A percentile compares a stretch with the other conserved stretches of the same genome.
Conservation (phyloP, 2,888 invertebrate genomes). For the Encarsia formosa region DNA sequence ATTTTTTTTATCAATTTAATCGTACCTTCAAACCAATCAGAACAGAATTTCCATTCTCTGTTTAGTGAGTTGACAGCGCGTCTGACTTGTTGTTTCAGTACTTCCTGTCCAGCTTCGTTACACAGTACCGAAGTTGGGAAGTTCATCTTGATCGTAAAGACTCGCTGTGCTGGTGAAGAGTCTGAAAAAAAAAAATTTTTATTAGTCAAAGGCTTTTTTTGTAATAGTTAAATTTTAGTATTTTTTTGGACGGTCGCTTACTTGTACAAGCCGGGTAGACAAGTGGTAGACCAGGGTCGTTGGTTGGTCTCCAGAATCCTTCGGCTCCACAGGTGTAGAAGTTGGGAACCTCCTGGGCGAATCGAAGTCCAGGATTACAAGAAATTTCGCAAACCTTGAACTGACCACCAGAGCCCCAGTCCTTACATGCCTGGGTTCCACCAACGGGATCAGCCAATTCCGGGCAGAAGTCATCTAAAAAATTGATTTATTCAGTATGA, state of each 20-base stretch:
- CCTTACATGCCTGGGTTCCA: constrained; percentile 86
- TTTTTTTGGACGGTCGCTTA: constrained; percentile 50
- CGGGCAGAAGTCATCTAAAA: constrained; percentile 86
- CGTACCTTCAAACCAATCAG: constrained; percentile 78
- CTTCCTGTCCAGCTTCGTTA: constrained; percentile 91
- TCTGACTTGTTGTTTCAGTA: constrained; percentile 82
- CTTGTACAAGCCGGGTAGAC: constrained; percentile 90
- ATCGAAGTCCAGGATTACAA: constrained; percentile 80
- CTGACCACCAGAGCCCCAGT: constrained; percentile 94
- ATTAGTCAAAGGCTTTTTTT: neutral
- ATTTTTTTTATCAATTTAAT: neutral
- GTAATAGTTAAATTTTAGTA: neutral
- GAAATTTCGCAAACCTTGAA: constrained; percentile 92
- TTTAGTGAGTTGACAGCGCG: constrained; percentile 87
- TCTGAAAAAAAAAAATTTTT: constrained; percentile 53
- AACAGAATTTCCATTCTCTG: constrained; percentile 95
- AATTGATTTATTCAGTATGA: no score
- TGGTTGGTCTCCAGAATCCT: constrained; percentile 93
- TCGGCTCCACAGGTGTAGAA: constrained; percentile 98
- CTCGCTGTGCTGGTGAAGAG: constrained; percentile 86
- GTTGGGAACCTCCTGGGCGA: constrained; percentile 90
- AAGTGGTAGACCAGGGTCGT: constrained; percentile 72
- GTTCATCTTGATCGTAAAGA: constrained; percentile 88
- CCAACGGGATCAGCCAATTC: constrained; percentile 84
- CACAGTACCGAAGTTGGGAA: constrained; percentile 96